Percentiles rank a stretch among this genome's conserved stretches.
phyloP scores from a whole-genome alignment of 2,888 invertebrate genomes.

The Odontothrips loti region DNA sequence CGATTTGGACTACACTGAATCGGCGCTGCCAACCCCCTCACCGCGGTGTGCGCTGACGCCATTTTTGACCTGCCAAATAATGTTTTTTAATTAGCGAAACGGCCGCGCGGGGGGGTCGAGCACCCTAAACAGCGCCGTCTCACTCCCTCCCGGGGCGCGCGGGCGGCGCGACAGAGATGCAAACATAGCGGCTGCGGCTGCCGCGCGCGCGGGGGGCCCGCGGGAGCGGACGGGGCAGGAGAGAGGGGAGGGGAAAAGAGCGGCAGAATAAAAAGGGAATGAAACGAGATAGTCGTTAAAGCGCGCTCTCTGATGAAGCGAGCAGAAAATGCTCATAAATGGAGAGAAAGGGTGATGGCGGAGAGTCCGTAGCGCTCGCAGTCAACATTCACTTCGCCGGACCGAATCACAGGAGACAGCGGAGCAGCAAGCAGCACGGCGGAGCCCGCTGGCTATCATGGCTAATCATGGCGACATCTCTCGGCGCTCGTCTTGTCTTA shows the following conservation, averaged over 20 bases:
- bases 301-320: constrained; percentile 25
- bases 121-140: too few species aligned
- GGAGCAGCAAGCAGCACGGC: too few species aligned
- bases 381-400: neutral
- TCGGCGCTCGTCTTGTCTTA: too few species aligned
- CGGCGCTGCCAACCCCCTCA: neutral
- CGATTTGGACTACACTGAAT: too few species aligned
- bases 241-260: neutral
- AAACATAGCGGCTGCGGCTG: too few species aligned
- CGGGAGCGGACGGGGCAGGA: too few species aligned
- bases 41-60: neutral
- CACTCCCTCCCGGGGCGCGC: too few species aligned
- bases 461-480: too few species aligned
- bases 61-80: constrained; percentile 20
- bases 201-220: neutral
- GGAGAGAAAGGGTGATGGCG: neutral
- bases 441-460: too few species aligned
- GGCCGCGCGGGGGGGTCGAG: neutral
- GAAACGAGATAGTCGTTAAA: constrained; percentile 21
- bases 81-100: constrained; percentile 25
- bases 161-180: too few species aligned
- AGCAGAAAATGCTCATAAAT: constrained; percentile 4
- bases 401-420: neutral
- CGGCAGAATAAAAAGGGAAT: neutral
- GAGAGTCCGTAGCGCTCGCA: neutral